Conservation (phyloP, 2,113 vertebrate genomes). For the Coturnix japonica region DNA sequence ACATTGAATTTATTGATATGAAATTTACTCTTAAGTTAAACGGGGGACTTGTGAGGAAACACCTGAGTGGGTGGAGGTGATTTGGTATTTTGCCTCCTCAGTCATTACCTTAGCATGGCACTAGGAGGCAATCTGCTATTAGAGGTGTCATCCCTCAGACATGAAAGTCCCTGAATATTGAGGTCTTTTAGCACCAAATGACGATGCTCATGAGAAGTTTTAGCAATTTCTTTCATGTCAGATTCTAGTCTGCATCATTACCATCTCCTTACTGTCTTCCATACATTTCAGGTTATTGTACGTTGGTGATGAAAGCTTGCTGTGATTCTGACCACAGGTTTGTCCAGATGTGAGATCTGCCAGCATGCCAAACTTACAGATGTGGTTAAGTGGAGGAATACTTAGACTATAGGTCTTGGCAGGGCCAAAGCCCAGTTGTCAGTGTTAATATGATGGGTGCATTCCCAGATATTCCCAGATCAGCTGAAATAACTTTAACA, state of each 20-base stretch:
- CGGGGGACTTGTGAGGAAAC: fast-evolving
- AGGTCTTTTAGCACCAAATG: background rate
- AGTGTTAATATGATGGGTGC: fast-evolving
- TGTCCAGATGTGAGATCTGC: background rate
- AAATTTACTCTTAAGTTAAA: background rate
- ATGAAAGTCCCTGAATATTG: background rate
- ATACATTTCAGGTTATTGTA: fast-evolving
- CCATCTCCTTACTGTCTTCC: fast-evolving
- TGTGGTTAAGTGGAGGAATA: background rate
- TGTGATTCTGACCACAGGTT: fast-evolving
- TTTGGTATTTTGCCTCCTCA: background rate
- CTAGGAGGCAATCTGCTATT: conserved; percentile 61
- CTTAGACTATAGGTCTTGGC: background rate
- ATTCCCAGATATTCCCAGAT: background rate
- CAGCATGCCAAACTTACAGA: fast-evolving
- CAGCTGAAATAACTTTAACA: background rate
- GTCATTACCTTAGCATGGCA: conserved; percentile 16
- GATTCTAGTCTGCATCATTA: background rate
- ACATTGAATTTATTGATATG: background rate
- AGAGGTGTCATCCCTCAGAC: background rate
- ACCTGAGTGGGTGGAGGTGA: background rate
- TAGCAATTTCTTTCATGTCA: background rate
- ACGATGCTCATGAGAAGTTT: background rate
- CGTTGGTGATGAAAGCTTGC: fast-evolving
- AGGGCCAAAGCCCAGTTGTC: background rate